A percentile compares a stretch with the other conserved stretches of the same genome.
phyloP scores from a whole-genome alignment of 2,113 vertebrate genomes.

The Bufo bufo region DNA sequence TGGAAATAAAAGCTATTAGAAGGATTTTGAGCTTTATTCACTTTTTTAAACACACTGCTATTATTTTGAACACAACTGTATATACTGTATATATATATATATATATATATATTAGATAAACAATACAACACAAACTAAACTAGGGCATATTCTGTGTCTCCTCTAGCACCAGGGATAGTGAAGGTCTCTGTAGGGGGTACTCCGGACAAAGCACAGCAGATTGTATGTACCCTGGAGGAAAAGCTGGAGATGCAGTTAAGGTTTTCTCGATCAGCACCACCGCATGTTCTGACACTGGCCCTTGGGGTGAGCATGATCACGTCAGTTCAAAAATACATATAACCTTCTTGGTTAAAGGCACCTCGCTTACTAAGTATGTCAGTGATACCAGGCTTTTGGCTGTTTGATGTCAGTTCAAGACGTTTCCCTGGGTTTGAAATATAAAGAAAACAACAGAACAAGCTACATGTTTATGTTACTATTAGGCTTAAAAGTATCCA shows the following conservation, averaged over 20 bases:
- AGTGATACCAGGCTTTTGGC: constrained; percentile 59
- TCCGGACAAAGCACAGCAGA: constrained; percentile 64
- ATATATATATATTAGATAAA: not conserved
- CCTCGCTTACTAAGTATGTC: constrained; percentile 50
- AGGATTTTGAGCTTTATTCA: no score
- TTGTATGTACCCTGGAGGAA: constrained; percentile 61
- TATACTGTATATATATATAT: no score
- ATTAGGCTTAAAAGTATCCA: constrained; percentile 6
- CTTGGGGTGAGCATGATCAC: constrained; percentile 49
- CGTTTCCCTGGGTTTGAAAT: constrained; percentile 17
- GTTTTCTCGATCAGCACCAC: constrained; percentile 55
- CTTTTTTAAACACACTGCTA: no score
- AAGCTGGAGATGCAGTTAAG: constrained; percentile 50
- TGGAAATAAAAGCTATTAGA: no score
- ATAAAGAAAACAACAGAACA: constrained; percentile 36
- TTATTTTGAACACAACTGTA: no score
- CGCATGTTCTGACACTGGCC: constrained; percentile 56
- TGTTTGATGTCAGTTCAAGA: constrained; percentile 61
- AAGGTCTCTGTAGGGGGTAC: constrained; percentile 51
- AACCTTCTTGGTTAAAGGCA: constrained; percentile 58
- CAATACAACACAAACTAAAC: constrained; percentile 5
- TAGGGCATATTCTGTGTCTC: constrained; percentile 32
- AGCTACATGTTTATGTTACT: constrained; percentile 17
- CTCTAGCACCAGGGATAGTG: constrained; percentile 47
- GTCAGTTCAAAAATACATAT: constrained; percentile 50